Percentiles rank a stretch among this genome's conserved stretches.
These are phyloP conservation scores for Larimichthys crocea DNA, from an alignment of 2,113 vertebrate genomes.

Conservation along the genomic window DNA sequence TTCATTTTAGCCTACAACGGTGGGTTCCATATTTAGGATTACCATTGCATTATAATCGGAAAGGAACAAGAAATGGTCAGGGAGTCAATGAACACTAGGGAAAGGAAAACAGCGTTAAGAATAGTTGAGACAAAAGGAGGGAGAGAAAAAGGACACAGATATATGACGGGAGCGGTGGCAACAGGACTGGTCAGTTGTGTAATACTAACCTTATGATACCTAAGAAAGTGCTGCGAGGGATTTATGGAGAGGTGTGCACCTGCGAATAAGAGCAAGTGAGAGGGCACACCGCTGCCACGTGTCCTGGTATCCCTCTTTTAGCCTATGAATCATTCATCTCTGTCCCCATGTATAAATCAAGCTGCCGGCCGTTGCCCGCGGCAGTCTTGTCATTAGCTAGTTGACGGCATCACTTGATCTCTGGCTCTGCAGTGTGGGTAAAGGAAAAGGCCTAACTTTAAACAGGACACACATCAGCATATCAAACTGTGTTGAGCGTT, in stretches of 20 bases:
- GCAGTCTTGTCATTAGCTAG: slow-evolving; percentile 79
- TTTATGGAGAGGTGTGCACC: slow-evolving; percentile 60
- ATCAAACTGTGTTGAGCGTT: slow-evolving; percentile 32
- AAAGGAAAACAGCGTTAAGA: slow-evolving; percentile 5
- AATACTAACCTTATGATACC: slow-evolving; percentile 57
- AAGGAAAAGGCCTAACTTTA: slow-evolving; percentile 60
- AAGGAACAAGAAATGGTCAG: slow-evolving; percentile 43
- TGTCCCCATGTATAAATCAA: slow-evolving; percentile 83
- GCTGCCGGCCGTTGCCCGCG: slow-evolving; percentile 69
- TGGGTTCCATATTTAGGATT: slow-evolving; percentile 78
- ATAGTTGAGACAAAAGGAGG: slow-evolving; percentile 3
- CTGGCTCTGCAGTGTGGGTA: slow-evolving; percentile 61
- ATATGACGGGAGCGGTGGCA: neutral
- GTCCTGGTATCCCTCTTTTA: slow-evolving; percentile 55
- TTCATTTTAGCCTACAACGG: slow-evolving; percentile 79
- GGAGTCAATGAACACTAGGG: slow-evolving; percentile 37
- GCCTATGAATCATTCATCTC: slow-evolving; percentile 83
- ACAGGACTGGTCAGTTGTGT: slow-evolving; percentile 45
- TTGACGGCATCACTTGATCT: slow-evolving; percentile 80
- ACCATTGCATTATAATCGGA: slow-evolving; percentile 59
- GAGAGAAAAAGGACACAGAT: neutral
- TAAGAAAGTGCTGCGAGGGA: slow-evolving; percentile 39
- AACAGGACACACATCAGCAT: slow-evolving; percentile 51
- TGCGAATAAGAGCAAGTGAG: slow-evolving; percentile 24
- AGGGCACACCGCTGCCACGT: slow-evolving; percentile 47